Evolutionary conservation across 1,140 invertebrate species (phyloP), one percentile per base, ranked within the genome.

Genomic region (Drosophila tani): DNA sequence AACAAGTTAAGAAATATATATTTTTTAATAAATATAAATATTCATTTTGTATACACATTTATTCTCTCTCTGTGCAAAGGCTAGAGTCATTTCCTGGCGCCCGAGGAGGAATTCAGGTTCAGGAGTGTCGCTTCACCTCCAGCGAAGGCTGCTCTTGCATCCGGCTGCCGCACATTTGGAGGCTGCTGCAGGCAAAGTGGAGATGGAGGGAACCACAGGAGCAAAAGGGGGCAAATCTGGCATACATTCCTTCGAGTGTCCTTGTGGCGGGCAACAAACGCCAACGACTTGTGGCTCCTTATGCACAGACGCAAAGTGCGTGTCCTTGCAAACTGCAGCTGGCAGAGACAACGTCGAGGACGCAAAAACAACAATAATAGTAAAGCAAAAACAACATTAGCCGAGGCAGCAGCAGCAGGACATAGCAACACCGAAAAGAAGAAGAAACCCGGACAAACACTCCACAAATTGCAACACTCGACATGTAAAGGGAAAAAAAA

Each of bases 291-390:
- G 75, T 79, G 66, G 76, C 75, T 79, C 66, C 68, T 71, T 56
- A 56, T 50, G 40, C 75, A 38, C 50, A 60, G 40, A 77, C 57
- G 60, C 64, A 56, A 29, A 70, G 69, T 74, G 70, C 70, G 47
- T 69, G 82, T 79, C 82, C 82, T 86, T 86, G 82, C 51, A 46
- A 65, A 12, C 49, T 60, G 64, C 57, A 64, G 40, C 62, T 59
- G 63, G 53, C 68, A 88, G 68, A 87, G 77, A 68, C 83, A 84
- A 50, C 63, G 45, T 66, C 77, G 77, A 87, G 78, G 84, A 79
- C 78, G 56, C 32, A 82, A 51, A 55, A 17, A 46, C 71, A 58
- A 59, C 62, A 63, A 64, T 64, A 65, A 63, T 38, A 19, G 11
- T 11, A 12, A 35, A 35, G 15, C 50, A 75, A 35, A 46, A 43